These are phyloP conservation scores for Megastigmus dorsalis DNA, from an alignment of 2,888 invertebrate genomes.

Conservation along the genomic window DNA sequence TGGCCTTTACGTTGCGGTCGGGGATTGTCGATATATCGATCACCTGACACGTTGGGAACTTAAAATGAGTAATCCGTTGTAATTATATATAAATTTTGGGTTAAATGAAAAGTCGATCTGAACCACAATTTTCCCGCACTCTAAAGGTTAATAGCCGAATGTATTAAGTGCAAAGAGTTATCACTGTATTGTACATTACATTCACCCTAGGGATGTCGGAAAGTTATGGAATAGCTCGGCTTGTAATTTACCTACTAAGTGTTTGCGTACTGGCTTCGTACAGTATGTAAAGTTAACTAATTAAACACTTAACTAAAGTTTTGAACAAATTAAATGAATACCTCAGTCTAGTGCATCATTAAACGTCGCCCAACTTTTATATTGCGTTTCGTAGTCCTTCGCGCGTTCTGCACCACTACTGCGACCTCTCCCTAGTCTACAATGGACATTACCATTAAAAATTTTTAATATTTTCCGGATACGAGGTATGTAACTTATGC, in stretches of 20 bases:
- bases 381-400: conserved; percentile 28
- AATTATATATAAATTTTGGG: too few species aligned
- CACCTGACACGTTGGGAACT: too few species aligned
- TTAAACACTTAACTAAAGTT: conserved; percentile 68
- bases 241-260: conserved; percentile 70
- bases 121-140: too few species aligned
- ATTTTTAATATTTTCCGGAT: too few species aligned
- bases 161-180: not conserved
- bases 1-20: too few species aligned
- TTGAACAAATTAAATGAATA: conserved; percentile 67
- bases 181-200: conserved; percentile 23
- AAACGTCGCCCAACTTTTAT: conserved; percentile 54
- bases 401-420: not conserved
- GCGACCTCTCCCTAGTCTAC: too few species aligned
- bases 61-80: too few species aligned
- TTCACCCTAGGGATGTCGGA: conserved; percentile 54
- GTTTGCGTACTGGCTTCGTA: conserved; percentile 64
- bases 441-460: too few species aligned
- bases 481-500: too few species aligned
- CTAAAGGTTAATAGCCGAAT: not conserved
- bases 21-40: too few species aligned
- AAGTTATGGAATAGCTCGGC: conserved; percentile 68
- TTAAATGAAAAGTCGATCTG: too few species aligned
- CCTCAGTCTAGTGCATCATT: conserved; percentile 60
- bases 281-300: conserved; percentile 68